Conservation (phyloP, 2,113 vertebrate species). For the Chloroceryle aenea region DNA sequence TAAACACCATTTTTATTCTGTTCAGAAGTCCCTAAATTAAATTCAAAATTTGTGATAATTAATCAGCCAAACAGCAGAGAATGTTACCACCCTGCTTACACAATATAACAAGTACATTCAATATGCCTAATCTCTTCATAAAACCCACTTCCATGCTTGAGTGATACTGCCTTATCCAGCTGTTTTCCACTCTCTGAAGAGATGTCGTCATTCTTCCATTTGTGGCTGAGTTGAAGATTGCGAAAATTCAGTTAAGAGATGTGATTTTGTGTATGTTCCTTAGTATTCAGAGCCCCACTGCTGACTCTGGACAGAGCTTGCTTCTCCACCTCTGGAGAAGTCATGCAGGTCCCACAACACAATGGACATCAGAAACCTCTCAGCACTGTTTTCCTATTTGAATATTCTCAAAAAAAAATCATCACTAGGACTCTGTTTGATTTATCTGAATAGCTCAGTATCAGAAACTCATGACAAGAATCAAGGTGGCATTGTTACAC, state of each 20-base stretch:
- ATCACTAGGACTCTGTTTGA: not conserved
- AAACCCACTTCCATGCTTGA: not conserved
- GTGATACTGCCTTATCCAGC: not conserved
- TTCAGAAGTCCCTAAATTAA: not conserved
- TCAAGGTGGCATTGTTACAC: not conserved
- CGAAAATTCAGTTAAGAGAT: not conserved
- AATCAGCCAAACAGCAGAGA: not conserved
- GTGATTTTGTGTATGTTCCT: not conserved
- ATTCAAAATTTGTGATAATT: not conserved
- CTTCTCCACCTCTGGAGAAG: not conserved
- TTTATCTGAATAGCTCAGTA: not conserved
- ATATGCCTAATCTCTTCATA: not conserved
- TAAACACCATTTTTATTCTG: not conserved
- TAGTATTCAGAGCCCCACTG: not conserved
- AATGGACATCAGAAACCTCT: not conserved
- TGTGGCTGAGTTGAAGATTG: not conserved
- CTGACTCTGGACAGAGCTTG: not conserved
- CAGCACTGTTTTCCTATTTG: not conserved
- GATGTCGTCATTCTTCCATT: not conserved
- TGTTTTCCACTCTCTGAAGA: not conserved
- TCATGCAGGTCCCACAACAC: rapidly evolving
- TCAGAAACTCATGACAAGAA: not conserved
- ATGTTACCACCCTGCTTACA: not conserved
- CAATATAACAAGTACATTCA: not conserved
- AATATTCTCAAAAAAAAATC: not conserved